These are phyloP conservation scores for Sminthurides bifidus DNA, from an alignment of 1,140 invertebrate genomes.

Conservation along the genomic window DNA sequence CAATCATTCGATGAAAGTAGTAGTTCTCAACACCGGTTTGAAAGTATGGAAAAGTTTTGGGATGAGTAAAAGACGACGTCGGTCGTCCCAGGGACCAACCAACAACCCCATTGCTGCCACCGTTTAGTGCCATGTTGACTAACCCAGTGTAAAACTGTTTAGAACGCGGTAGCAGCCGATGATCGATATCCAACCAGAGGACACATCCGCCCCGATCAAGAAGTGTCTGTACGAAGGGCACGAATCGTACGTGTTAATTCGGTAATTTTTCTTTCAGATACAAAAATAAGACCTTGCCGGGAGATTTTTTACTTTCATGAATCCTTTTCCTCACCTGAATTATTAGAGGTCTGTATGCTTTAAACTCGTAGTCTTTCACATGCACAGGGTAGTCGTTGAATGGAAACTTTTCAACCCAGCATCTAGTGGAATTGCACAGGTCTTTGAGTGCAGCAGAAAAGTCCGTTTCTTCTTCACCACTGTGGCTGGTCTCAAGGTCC, in stretches of 20 bases:
- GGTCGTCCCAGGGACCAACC: slow-evolving; percentile 36
- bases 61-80: slow-evolving; percentile 44
- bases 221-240: slow-evolving; percentile 37
- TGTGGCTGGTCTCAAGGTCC: slow-evolving; percentile 16
- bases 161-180: slow-evolving; percentile 33
- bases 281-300: not conserved
- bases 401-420: slow-evolving; percentile 39
- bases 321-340: slow-evolving; percentile 38
- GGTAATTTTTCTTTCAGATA: not conserved
- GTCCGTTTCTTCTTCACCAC: slow-evolving; percentile 22
- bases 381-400: slow-evolving; percentile 43
- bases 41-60: slow-evolving; percentile 46
- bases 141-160: slow-evolving; percentile 13
- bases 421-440: slow-evolving; percentile 39
- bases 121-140: slow-evolving; percentile 23
- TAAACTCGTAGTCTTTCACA: slow-evolving; percentile 38
- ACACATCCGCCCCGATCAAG: slow-evolving; percentile 40
- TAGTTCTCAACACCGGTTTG: slow-evolving; percentile 35
- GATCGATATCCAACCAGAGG: slow-evolving; percentile 41
- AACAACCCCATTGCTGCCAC: slow-evolving; percentile 28
- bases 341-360: slow-evolving; percentile 42
- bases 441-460: slow-evolving; percentile 36
- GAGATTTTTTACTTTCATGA: slow-evolving; percentile 1
- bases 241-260: not conserved
- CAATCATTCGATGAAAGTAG: slow-evolving; percentile 40